Base-by-base conservation (phyloP, 2,888 invertebrate genomes). In the Achlya flavicornis region DNA sequence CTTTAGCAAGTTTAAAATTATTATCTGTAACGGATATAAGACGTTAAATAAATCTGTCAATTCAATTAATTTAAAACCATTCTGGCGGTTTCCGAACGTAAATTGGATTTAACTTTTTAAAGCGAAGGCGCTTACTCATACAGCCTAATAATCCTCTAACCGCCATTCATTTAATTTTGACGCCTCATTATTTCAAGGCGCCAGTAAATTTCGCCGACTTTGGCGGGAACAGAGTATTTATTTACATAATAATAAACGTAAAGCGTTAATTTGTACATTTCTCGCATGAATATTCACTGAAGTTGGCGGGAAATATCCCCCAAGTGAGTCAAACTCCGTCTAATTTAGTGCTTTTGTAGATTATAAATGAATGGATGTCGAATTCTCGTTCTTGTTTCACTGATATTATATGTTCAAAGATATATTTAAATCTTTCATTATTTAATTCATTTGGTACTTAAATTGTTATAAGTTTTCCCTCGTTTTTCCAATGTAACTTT, bases 191-290 rank as follows among this genome's bases (percentile, higher is more conserved):
- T 64, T 62, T 70, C 59, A 33, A 43, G 60, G 62, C 41, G 63
- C 53, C 19, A 19, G 66, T 72, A 70, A 72, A 70, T 46, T 46
- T 46, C 58, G 61, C 11, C 53, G 53, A 19, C 53, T 53, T 53
- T 57, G 62, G 58, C 43, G 63, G 62, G 41, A 68, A 66, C 69
- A 62, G 70, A 58, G 67, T 73, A 75, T 77, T 78, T 80, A 80
- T 81, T 77, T 77, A 78, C 77, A 73, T 78, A 81, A 76, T 80
- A 75, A 75, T 76, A 79, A 74, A 67, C 66, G 59, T 53, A 53
- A 53, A 63, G 48, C 63, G 72, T 71, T 77, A 78, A 78, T 80
- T 79, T 76, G 72, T 76, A 73, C n/a, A 46, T 70, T 70, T 74
- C 68, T 70, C 66, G 19, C 65, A 65, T 69, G 53, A 35, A 60